These are phyloP conservation scores for Polydrusus cervinus DNA, from an alignment of 2,888 invertebrate genomes.

Conservation along the genomic window DNA sequence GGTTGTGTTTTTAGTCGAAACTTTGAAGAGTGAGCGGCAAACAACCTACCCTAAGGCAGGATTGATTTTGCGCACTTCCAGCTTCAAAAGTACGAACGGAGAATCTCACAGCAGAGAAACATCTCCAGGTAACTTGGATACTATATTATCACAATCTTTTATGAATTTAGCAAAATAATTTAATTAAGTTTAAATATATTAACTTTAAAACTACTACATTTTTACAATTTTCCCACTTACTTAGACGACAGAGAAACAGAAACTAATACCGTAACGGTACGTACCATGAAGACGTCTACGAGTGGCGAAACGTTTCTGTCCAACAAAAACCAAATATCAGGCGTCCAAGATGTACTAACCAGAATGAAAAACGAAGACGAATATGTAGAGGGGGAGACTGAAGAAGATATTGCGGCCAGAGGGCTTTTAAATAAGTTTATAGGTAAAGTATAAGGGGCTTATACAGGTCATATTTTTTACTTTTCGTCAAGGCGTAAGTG, in stretches of 20 bases:
- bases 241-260: conserved; percentile 46
- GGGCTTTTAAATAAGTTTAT: conserved; percentile 88
- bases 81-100: conserved; percentile 73
- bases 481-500: no score
- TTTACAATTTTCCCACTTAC: neutral
- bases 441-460: conserved; percentile 22
- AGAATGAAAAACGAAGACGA: conserved; percentile 80
- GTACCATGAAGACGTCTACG: conserved; percentile 39
- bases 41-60: conserved; percentile 82
- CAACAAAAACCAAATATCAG: conserved; percentile 81
- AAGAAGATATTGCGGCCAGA: conserved; percentile 82
- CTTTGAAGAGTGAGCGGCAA: conserved; percentile 74
- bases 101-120: conserved; percentile 60
- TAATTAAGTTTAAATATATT: no score
- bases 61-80: conserved; percentile 79
- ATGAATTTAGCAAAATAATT: no score
- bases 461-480: no score
- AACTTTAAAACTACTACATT: no score
- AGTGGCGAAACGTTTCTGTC: conserved; percentile 79
- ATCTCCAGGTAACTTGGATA: conserved; percentile 60
- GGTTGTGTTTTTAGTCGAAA: conserved; percentile 71
- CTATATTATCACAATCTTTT: no score
- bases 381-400: conserved; percentile 77
- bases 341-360: conserved; percentile 83
- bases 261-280: conserved; percentile 39